Conservation (phyloP, 2,113 vertebrate species). For the Numenius arquata region DNA sequence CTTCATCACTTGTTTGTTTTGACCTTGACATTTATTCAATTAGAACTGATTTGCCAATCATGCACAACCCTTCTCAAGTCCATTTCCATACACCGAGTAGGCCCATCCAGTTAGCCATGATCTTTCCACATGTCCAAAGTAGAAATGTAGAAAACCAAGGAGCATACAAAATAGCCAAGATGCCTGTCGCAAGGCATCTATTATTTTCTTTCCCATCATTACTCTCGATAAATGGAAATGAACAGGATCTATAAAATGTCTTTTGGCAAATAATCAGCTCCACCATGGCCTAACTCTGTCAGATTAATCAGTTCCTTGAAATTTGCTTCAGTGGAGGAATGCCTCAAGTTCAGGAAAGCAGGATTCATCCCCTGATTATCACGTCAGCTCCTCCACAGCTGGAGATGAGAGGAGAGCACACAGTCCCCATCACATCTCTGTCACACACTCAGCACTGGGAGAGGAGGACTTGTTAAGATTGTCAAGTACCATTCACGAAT, state of each 20-base stretch:
- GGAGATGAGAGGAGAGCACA: neutral
- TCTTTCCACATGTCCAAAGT: conserved; percentile 40
- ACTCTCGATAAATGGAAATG: neutral
- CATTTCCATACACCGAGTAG: conserved; percentile 65
- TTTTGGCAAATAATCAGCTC: conserved; percentile 16
- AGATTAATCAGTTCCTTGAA: conserved; percentile 11
- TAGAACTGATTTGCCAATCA: conserved; percentile 83
- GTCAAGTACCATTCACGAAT: conserved; percentile 74
- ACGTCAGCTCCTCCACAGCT: neutral
- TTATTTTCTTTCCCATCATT: neutral
- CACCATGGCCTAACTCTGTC: neutral
- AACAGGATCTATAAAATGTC: neutral
- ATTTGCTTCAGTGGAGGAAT: neutral
- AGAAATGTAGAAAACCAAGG: neutral
- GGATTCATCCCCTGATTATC: neutral
- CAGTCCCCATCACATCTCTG: neutral
- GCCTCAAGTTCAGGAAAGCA: neutral
- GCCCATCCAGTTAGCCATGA: conserved; percentile 71
- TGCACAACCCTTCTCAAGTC: conserved; percentile 66
- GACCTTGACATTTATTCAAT: conserved; percentile 85
- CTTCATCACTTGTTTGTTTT: conserved; percentile 76
- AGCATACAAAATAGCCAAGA: neutral
- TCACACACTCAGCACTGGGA: neutral
- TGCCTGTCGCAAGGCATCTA: neutral
- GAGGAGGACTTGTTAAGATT: conserved; percentile 67